A percentile compares a stretch with the other conserved stretches of the same genome.
These are phyloP conservation scores for Limonius californicus DNA, from an alignment of 1,140 invertebrate species.

Conservation along the genomic window DNA sequence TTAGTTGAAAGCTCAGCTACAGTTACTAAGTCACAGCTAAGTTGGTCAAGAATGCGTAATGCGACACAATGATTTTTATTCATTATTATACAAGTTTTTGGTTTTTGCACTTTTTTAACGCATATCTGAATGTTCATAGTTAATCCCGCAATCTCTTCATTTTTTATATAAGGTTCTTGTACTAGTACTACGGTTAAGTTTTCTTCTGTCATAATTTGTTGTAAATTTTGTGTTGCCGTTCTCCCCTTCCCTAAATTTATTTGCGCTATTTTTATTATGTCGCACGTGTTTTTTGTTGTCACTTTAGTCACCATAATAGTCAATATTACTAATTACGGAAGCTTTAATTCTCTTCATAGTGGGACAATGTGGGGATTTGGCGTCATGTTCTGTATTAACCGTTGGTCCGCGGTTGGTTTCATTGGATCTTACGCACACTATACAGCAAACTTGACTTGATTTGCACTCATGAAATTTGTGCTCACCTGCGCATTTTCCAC, in stretches of 20 bases:
- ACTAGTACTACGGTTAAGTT: background rate
- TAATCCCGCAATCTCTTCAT: background rate
- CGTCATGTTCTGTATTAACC: background rate
- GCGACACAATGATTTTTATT: background rate
- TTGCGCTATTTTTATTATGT: background rate
- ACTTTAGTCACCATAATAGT: background rate
- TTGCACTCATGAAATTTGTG: background rate
- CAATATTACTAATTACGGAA: background rate
- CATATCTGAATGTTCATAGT: background rate
- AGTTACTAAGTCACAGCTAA: no score
- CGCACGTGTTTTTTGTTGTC: background rate
- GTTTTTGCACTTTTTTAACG: background rate
- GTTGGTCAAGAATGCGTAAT: background rate
- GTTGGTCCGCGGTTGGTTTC: background rate
- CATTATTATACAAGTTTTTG: background rate
- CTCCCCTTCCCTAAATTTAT: slow-evolving; percentile 6
- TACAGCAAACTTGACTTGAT: background rate
- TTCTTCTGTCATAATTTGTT: background rate
- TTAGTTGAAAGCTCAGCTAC: no score
- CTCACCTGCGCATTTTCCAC: no score
- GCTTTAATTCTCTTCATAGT: background rate
- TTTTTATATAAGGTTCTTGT: background rate
- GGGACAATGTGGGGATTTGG: background rate
- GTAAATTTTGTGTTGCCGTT: background rate
- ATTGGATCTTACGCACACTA: background rate